phyloP scores from a whole-genome alignment of 2,888 invertebrate genomes.

The Chrysodeixis includens region DNA sequence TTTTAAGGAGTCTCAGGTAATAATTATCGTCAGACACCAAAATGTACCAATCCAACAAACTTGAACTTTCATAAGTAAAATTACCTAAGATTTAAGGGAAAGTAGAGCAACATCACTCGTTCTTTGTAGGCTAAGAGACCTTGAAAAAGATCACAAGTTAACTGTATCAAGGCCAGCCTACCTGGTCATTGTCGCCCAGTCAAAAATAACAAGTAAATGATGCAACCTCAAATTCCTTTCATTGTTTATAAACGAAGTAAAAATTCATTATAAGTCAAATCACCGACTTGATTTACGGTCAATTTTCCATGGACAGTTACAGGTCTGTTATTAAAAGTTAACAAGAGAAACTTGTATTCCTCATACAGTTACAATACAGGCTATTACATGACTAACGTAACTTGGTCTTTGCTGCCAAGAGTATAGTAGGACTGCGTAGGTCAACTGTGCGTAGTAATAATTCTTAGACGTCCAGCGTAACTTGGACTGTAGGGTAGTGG shows the following conservation, averaged over 20 bases:
- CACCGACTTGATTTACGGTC: constrained; percentile 38
- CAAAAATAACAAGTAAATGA: constrained; percentile 24
- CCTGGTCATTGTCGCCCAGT: constrained; percentile 41
- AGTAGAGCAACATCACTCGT: not conserved
- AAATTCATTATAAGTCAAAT: constrained; percentile 21
- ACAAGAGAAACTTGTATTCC: constrained; percentile 71
- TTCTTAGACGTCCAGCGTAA: constrained; percentile 63
- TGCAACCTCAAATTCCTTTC: constrained; percentile 19
- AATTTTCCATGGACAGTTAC: constrained; percentile 30
- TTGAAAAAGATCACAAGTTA: constrained; percentile 30
- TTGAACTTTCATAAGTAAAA: not conserved
- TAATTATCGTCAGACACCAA: not conserved
- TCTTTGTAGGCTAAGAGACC: not conserved
- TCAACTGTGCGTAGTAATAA: constrained; percentile 70
- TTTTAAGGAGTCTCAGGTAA: not conserved
- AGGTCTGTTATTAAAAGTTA: constrained; percentile 70
- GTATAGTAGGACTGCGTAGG: constrained; percentile 64
- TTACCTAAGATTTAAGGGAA: constrained; percentile 3
- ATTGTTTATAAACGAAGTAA: constrained; percentile 8
- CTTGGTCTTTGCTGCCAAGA: constrained; percentile 66
- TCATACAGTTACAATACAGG: constrained; percentile 69
- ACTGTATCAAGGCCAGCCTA: constrained; percentile 29
- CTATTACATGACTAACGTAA: constrained; percentile 64
- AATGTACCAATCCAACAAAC: not conserved
- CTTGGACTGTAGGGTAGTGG: constrained; percentile 58